A percentile compares a stretch with the other conserved stretches of the same genome.
Conservation (phyloP, 2,888 invertebrate species). For the Sphinx pinastri region DNA sequence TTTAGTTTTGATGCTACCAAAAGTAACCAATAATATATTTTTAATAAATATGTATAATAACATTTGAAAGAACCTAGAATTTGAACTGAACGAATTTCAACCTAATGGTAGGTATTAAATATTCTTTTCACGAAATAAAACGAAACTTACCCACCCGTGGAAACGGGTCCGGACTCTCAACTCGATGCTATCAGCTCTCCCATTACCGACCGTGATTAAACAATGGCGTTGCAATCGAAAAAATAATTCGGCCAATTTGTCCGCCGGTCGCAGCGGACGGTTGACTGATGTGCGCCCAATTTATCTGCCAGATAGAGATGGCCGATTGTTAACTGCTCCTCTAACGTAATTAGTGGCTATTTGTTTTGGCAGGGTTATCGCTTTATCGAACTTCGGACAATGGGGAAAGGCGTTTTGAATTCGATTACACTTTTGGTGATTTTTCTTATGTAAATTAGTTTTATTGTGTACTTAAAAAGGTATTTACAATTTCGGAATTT, state of each 20-base stretch:
- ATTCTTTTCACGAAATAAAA: not conserved
- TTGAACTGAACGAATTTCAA: no score
- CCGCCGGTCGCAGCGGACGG: constrained; percentile 45
- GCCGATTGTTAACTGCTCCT: constrained; percentile 72
- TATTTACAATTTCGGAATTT: not conserved
- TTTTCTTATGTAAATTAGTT: constrained; percentile 45
- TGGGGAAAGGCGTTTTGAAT: constrained; percentile 66
- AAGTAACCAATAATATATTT: no score
- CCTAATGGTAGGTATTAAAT: no score
- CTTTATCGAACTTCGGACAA: constrained; percentile 66
- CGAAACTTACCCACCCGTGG: constrained; percentile 34
- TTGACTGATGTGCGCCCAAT: constrained; percentile 68
- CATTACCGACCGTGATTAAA: constrained; percentile 76
- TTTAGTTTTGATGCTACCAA: no score
- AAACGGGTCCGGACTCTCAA: constrained; percentile 42
- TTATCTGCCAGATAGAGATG: constrained; percentile 75
- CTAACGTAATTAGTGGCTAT: constrained; percentile 78
- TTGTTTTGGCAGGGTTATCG: constrained; percentile 75
- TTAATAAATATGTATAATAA: no score
- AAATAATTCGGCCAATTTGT: constrained; percentile 80
- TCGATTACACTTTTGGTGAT: constrained; percentile 63
- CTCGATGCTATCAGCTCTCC: constrained; percentile 64
- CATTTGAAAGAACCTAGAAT: no score
- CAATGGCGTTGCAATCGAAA: constrained; percentile 79
- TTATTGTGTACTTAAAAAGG: constrained; percentile 27